Conservation (phyloP, 2,888 invertebrate genomes). For the Creontiades dilutus region DNA sequence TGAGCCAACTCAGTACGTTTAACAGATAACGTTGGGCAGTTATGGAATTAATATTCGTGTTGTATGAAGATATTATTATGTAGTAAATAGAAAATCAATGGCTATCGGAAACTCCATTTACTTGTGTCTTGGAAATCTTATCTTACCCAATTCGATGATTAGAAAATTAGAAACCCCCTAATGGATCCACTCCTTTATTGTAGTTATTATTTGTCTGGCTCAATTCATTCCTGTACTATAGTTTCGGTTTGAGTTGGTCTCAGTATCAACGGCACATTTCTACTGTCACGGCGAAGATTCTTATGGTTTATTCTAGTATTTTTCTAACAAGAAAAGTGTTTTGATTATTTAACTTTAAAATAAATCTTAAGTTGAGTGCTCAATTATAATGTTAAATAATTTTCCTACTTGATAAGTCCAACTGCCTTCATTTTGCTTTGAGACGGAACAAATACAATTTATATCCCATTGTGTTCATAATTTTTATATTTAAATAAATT, state of each 20-base stretch:
- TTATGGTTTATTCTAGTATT: not conserved
- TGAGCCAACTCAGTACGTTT: conserved; percentile 1
- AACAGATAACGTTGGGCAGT: not conserved
- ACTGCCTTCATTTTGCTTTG: conserved; percentile 3
- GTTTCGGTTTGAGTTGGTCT: not conserved
- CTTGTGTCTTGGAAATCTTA: not conserved
- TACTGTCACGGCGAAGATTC: no score
- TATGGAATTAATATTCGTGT: conserved; percentile 11
- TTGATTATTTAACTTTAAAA: not conserved
- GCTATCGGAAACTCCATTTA: not conserved
- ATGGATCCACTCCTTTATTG: no score
- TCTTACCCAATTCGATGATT: no score
- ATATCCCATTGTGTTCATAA: not conserved
- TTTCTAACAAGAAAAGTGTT: not conserved
- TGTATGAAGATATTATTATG: conserved; percentile 23
- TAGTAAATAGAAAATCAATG: conserved; percentile 4
- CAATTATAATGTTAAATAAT: conserved; percentile 26
- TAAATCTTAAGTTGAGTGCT: conserved; percentile 10
- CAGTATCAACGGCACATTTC: no score
- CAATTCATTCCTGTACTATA: not conserved
- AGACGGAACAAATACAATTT: not conserved
- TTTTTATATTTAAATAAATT: not conserved
- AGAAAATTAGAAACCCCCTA: no score
- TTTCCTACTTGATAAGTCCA: not conserved
- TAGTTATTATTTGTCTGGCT: no score